Conservation (phyloP, 2,888 invertebrate species). For the Nemotelus pantherinus region DNA sequence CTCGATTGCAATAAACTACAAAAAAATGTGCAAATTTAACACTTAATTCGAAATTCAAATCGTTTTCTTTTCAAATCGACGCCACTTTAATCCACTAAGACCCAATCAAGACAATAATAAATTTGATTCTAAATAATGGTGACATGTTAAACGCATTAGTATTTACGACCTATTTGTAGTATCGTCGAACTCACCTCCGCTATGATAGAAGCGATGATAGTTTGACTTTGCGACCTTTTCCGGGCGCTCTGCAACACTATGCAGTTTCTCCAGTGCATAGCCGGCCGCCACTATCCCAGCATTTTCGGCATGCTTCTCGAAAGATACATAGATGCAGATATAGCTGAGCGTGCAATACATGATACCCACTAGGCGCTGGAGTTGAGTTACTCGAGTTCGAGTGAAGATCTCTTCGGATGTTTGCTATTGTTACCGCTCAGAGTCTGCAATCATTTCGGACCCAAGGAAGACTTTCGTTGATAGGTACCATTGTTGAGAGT, state of each 20-base stretch:
- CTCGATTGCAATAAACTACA: too few relatives aligned
- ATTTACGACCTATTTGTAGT: conserved; percentile 16
- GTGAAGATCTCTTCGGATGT: conserved; percentile 29
- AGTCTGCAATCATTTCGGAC: conserved; percentile 25
- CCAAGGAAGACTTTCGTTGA: conserved; percentile 42
- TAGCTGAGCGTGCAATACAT: background rate
- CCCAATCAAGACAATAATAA: background rate
- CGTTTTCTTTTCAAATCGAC: too few relatives aligned
- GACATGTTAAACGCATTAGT: conserved; percentile 8
- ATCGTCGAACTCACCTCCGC: conserved; percentile 15
- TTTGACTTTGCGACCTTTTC: conserved; percentile 39
- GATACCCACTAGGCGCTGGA: conserved; percentile 15
- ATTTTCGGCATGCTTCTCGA: conserved; percentile 19
- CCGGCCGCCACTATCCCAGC: conserved; percentile 20
- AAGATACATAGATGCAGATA: background rate
- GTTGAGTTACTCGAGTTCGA: conserved; percentile 3
- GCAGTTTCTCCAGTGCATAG: conserved; percentile 19
- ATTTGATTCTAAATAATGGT: background rate
- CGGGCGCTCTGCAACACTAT: conserved; percentile 13
- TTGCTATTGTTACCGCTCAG: conserved; percentile 31
- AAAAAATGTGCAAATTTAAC: too few relatives aligned
- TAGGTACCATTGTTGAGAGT: conserved; percentile 19
- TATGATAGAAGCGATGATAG: conserved; percentile 19
- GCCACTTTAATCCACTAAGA: too few relatives aligned
- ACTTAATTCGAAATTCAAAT: too few relatives aligned